Percentiles rank a stretch among this genome's conserved stretches.
These are phyloP conservation scores for Chamaea fasciata DNA, from an alignment of 2,113 vertebrate species.

Conservation along the genomic window DNA sequence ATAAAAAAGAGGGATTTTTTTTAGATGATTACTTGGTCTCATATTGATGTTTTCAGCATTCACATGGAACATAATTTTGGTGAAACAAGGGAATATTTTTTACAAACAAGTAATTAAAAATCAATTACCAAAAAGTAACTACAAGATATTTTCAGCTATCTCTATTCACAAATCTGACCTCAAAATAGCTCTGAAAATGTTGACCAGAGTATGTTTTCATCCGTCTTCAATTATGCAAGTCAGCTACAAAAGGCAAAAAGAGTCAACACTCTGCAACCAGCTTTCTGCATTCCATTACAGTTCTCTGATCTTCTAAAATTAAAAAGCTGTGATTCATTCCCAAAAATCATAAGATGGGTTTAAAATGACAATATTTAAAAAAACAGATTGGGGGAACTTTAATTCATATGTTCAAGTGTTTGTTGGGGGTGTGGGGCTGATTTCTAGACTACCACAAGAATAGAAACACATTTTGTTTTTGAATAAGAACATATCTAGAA, in stretches of 20 bases:
- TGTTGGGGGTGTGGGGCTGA: background rate
- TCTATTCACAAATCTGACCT: conserved; percentile 32
- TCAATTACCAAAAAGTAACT: conserved; percentile 24
- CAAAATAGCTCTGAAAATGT: conserved; percentile 26
- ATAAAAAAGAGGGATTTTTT: background rate
- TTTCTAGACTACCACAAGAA: background rate
- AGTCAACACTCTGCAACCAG: conserved; percentile 33
- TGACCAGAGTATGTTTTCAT: conserved; percentile 30
- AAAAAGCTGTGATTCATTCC: conserved; percentile 14
- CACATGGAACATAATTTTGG: background rate
- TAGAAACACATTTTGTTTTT: background rate
- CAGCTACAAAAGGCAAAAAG: conserved; percentile 29
- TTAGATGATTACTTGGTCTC: background rate
- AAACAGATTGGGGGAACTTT: background rate
- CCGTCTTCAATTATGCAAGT: conserved; percentile 50
- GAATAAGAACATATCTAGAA: background rate
- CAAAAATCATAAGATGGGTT: background rate
- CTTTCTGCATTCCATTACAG: conserved; percentile 41
- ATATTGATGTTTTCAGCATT: background rate
- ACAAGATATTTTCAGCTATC: conserved; percentile 33
- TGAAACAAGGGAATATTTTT: background rate
- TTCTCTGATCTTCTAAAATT: conserved; percentile 13
- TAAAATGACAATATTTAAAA: background rate
- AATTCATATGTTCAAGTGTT: background rate
- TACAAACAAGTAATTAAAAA: conserved; percentile 27